Evolutionary conservation across 2,888 invertebrate genomes (phyloP).

Genomic region (Agonopterix alstromeriana): DNA sequence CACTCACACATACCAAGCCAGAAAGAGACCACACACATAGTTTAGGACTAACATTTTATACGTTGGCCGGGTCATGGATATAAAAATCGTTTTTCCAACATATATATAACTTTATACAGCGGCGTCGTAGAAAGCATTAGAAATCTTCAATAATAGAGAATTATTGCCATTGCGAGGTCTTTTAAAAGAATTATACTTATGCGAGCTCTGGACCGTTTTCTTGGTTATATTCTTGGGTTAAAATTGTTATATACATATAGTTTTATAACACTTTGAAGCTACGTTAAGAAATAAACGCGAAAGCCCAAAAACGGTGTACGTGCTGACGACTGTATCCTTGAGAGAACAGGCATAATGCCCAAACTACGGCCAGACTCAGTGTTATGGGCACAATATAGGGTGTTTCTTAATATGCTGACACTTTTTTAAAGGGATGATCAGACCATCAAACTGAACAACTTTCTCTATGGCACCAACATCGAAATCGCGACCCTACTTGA

Average conservation of each 20-base stretch:
- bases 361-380: no score
- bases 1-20: slow-evolving; percentile 32
- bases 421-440: no score
- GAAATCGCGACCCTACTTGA: no score
- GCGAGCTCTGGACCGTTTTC: slow-evolving; percentile 4
- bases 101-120: slow-evolving; percentile 41
- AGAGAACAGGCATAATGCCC: no score
- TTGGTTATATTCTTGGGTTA: slow-evolving; percentile 6
- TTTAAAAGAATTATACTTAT: slow-evolving; percentile 32
- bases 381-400: no score
- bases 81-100: slow-evolving; percentile 71
- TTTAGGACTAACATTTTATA: slow-evolving; percentile 76
- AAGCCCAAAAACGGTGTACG: no score
- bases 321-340: no score
- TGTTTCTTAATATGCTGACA: no score
- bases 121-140: slow-evolving; percentile 49
- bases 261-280: no score
- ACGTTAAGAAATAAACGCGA: no score
- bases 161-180: slow-evolving; percentile 47
- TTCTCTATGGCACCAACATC: no score
- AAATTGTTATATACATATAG: background rate
- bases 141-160: slow-evolving; percentile 62
- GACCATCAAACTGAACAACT: no score
- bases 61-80: slow-evolving; percentile 77
- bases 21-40: slow-evolving; percentile 42